Conservation (phyloP, 1,140 invertebrate genomes). For the Radopholus similis region DNA sequence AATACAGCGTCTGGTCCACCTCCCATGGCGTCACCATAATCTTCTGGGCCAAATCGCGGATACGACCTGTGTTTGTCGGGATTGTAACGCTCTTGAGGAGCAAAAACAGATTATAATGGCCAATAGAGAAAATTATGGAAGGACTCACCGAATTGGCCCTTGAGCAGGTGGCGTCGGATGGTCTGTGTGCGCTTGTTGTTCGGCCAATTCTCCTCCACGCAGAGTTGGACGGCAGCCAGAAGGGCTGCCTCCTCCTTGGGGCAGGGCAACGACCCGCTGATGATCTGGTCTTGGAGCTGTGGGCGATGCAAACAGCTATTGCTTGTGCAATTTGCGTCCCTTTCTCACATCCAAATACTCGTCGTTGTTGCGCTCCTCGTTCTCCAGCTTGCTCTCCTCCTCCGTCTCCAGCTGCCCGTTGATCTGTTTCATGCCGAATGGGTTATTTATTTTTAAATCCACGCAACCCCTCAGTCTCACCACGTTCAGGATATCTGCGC, state of each 20-base stretch:
- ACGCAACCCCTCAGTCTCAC: no score
- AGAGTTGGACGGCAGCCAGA: conserved; percentile 70
- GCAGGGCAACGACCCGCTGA: conserved; percentile 69
- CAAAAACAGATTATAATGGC: not conserved
- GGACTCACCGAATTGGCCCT: conserved; percentile 58
- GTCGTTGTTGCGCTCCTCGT: conserved; percentile 58
- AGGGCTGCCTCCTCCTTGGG: conserved; percentile 71
- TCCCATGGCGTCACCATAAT: conserved; percentile 60
- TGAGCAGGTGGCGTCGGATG: conserved; percentile 54
- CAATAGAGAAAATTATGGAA: conserved; percentile 5
- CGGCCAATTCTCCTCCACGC: conserved; percentile 70
- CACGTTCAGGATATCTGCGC: conserved; percentile 55
- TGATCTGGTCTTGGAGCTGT: conserved; percentile 70
- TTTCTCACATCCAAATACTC: conserved; percentile 57
- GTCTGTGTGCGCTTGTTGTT: conserved; percentile 59
- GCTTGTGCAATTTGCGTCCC: not conserved
- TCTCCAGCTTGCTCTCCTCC: conserved; percentile 49
- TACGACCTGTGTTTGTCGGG: conserved; percentile 60
- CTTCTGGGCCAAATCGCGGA: conserved; percentile 57
- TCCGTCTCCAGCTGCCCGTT: conserved; percentile 56
- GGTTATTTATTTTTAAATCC: no score
- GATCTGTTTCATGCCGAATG: no score
- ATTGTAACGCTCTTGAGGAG: conserved; percentile 33
- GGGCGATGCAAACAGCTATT: conserved; percentile 47
- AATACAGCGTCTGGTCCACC: conserved; percentile 55